Evolutionary conservation across 2,888 invertebrate genomes (phyloP).

Genomic region (Rhorus exstirpatorius): DNA sequence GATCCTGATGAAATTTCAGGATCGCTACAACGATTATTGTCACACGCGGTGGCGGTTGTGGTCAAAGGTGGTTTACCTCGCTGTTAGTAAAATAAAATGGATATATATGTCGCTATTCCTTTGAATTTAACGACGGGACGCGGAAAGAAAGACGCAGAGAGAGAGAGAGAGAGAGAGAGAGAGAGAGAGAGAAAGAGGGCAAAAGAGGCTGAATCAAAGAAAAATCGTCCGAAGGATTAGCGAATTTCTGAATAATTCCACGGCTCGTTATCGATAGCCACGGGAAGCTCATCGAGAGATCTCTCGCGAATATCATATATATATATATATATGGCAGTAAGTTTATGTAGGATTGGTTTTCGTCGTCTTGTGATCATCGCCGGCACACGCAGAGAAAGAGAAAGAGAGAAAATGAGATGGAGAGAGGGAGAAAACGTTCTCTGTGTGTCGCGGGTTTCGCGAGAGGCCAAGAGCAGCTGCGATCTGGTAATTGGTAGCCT

Average conservation of each 20-base stretch:
- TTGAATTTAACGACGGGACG: conserved; percentile 22
- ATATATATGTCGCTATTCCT: not conserved
- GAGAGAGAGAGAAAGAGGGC: no score
- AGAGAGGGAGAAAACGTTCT: conserved; percentile 53
- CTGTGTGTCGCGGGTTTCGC: conserved; percentile 61
- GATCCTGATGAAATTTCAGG: conserved; percentile 16
- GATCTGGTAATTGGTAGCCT: conserved; percentile 81
- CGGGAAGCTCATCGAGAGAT: conserved; percentile 19
- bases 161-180: not conserved
- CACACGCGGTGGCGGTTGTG: conserved; percentile 3
- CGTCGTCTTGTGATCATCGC: conserved; percentile 46
- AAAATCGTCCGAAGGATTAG: conserved; percentile 51
- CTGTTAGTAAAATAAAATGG: not conserved
- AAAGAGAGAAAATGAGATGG: conserved; percentile 35
- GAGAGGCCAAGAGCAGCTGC: conserved; percentile 72
- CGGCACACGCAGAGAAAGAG: conserved; percentile 61
- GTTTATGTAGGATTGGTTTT: conserved; percentile 49
- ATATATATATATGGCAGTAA: conserved; percentile 10
- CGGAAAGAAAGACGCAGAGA: not conserved
- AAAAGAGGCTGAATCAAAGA: conserved; percentile 27
- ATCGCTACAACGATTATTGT: conserved; percentile 1
- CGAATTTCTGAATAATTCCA: conserved; percentile 48
- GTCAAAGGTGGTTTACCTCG: not conserved
- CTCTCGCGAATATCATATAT: conserved; percentile 22
- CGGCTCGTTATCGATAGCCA: conserved; percentile 52